Evolutionary conservation across 2,113 vertebrate species (phyloP), one percentile per base, ranked within the genome.

Genomic region (Scalopus aquaticus): DNA sequence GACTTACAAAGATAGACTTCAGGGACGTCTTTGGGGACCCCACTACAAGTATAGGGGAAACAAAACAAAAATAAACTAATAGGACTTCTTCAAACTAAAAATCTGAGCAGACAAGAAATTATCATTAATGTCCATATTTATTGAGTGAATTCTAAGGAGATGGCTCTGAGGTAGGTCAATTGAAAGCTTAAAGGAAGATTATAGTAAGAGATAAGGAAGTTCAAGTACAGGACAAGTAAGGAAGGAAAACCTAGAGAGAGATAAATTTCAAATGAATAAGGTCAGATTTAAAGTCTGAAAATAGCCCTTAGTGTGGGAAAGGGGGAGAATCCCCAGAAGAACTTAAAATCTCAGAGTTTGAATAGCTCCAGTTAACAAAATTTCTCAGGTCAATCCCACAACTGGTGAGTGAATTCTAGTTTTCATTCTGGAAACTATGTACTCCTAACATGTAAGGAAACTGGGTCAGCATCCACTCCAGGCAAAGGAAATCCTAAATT

Each of bases 221-320:
- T 51, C 60, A 49, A 89, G 67, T 84, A 67, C 8, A 64, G 37
- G n/a, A 26, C 60, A 56, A 2, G 6, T 32, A 80, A 76, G 24
- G 56, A 83, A 67, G 42, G 16, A 92, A 39, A 22, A 39, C 35
- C 26, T 46, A n/a, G 65, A 81, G 65, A 13, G 10, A 93, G 49
- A 87, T 15, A 60, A 42, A 30, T 42, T 92, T 96, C 65, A 92
- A 74, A 56, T 51, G 42, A 62, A 13, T 92, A 84, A 60, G 24
- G 22, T 81, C 67, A 93, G 26, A 60, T 77, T 90, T 81, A 32
- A 92, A 67, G 92, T 94, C 5, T 69, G 65, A 91, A 94, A 89
- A 44, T 58, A 79, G 51, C 17, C 51, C 22, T 90, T 64, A 22
- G 35, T 91, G 24, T 20, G n/a, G 28, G n/a, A 10, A 7, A 84